phyloP scores from a whole-genome alignment of 2,797 vertebrate species.

The Paguma larvata region DNA sequence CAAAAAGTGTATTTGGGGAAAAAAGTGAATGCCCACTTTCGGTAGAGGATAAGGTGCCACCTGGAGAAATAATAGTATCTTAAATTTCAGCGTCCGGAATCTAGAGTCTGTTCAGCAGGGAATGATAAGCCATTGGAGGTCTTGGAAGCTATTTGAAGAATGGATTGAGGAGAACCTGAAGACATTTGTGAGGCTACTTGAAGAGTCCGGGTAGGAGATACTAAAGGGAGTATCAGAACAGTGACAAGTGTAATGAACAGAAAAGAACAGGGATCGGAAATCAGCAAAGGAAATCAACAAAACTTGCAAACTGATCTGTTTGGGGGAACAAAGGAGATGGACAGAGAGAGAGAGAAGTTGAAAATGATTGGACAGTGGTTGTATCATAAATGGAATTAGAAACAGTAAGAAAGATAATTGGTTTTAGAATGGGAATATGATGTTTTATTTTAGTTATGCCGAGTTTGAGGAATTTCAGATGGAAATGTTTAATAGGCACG shows the following conservation, averaged over 20 bases:
- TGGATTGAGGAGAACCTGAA: not conserved
- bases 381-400: not conserved
- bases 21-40: not conserved
- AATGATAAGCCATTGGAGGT: not conserved
- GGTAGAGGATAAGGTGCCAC: not conserved
- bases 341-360: not conserved
- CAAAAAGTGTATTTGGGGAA: not conserved
- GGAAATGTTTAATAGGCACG: not conserved
- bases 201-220: not conserved
- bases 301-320: not conserved
- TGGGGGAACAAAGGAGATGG: not conserved
- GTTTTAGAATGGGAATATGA: not conserved
- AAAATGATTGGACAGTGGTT: not conserved
- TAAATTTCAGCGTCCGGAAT: not conserved
- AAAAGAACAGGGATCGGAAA: not conserved
- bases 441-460: not conserved
- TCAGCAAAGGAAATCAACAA: not conserved
- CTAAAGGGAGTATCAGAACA: not conserved
- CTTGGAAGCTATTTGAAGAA: not conserved
- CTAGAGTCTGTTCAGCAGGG: not conserved
- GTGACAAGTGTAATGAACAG: not conserved
- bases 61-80: not conserved
- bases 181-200: not conserved
- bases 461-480: not conserved
- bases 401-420: not conserved